Evolutionary conservation across 2,888 invertebrate species (phyloP).

Genomic region (Megamerina dolium): DNA sequence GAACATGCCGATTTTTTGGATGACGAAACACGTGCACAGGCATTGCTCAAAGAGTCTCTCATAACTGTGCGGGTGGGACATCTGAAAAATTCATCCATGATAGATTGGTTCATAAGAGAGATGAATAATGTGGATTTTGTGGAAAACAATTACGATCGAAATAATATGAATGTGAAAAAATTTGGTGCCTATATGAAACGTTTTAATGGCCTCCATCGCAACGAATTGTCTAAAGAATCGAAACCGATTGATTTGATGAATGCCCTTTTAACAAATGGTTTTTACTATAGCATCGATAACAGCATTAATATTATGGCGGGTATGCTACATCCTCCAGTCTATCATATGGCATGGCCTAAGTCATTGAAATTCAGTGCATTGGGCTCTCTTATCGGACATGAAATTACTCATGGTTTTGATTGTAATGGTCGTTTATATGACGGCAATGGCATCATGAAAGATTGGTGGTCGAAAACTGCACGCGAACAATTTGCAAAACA

Average conservation of each 20-base stretch:
- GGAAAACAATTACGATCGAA: constrained; percentile 28
- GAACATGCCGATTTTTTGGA: constrained; percentile 40
- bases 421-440: constrained; percentile 32
- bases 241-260: constrained; percentile 33
- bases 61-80: constrained; percentile 30
- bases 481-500: constrained; percentile 32
- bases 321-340: constrained; percentile 36
- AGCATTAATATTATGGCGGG: constrained; percentile 43
- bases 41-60: constrained; percentile 33
- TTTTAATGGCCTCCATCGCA: constrained; percentile 26
- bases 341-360: constrained; percentile 36
- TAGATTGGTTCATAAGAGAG: constrained; percentile 28
- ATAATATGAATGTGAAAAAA: constrained; percentile 28
- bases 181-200: constrained; percentile 28
- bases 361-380: constrained; percentile 40
- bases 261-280: constrained; percentile 39
- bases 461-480: constrained; percentile 41
- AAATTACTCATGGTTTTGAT: constrained; percentile 43
- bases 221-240: constrained; percentile 17
- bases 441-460: constrained; percentile 21
- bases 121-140: constrained; percentile 26
- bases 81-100: constrained; percentile 24
- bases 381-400: constrained; percentile 41
- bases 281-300: constrained; percentile 42
- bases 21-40: constrained; percentile 33